Percentiles rank a stretch among this genome's conserved stretches.
Evolutionary conservation across 2,888 invertebrate genomes (phyloP).

Genomic region (Lypha dubia): DNA sequence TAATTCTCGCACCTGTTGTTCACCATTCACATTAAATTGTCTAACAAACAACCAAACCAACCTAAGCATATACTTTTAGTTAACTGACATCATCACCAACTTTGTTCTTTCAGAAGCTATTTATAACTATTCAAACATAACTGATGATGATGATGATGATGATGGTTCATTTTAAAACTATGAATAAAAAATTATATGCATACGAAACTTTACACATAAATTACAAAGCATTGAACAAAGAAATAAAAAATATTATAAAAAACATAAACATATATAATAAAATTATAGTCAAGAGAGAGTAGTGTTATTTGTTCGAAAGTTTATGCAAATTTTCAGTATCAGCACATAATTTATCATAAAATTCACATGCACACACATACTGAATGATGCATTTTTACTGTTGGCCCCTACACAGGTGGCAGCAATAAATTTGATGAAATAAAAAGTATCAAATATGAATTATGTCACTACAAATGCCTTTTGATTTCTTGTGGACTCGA

Average conservation of each 20-base stretch:
- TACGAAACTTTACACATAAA: constrained; percentile 69
- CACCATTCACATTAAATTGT: not conserved
- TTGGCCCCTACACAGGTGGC: constrained; percentile 37
- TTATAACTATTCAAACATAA: constrained; percentile 64
- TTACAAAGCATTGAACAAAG: constrained; percentile 55
- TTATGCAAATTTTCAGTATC: constrained; percentile 67
- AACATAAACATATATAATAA: constrained; percentile 7
- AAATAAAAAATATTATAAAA: too few relatives aligned
- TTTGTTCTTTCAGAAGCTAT: constrained; percentile 59
- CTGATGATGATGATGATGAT: constrained; percentile 60
- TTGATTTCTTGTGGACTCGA: too few relatives aligned
- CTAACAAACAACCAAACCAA: not conserved
- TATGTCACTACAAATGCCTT: not conserved
- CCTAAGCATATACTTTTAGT: constrained; percentile 8
- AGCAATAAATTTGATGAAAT: constrained; percentile 44
- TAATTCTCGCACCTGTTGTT: constrained; percentile 43
- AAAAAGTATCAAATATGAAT: not conserved
- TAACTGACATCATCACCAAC: constrained; percentile 5
- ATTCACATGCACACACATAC: constrained; percentile 55
- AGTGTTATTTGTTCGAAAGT: constrained; percentile 56
- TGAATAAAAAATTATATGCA: constrained; percentile 37
- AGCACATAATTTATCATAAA: constrained; percentile 72
- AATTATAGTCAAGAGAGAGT: constrained; percentile 22
- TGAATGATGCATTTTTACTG: constrained; percentile 33
- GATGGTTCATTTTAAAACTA: constrained; percentile 40